Evolutionary conservation across 2,113 vertebrate genomes (phyloP), one percentile per base, ranked within the genome.

Genomic region (Sinocyclocheilus maitianheensis): DNA sequence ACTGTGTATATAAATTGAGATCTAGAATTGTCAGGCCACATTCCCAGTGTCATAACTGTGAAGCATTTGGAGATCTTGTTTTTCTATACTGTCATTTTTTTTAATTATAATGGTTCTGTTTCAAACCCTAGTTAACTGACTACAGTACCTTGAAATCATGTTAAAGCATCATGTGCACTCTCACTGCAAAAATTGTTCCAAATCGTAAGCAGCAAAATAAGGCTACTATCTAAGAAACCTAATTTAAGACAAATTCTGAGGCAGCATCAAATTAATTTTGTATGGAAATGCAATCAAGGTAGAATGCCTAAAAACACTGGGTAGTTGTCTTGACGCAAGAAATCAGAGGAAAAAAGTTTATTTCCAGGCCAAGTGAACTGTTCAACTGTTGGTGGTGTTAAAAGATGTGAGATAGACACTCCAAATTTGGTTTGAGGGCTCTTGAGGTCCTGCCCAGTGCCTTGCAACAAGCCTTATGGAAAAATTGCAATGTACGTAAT

Each of bases 1-100:
- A 76, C 74, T 76, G 74, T 76, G 74, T 76, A 76, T n/a, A 76
- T 76, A 76, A 76, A 76, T 76, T 51, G 43, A 26, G 74, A 76
- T 51, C 43, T 76, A 24, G 12, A 51, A 76, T 76, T 24, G 43
- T 51, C 74, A 48, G 43, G 74, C 43, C 74, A 48, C n/a, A 48
- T 51, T 43, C 20, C 74, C 74, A 51, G 43, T 76, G 74, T 76
- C 74, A 76, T 76, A 76, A 76, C 74, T 76, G 43, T 76, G 74
- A 76, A 76, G 43, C 74, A 76, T 48, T 76, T 51, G 43, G 43
- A 76, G 5, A 76, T 51, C 5, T 76, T 76, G 43, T 76, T 76
- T 75, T 76, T 51, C 74, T 76, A 2, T 48, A 8, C 3, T 76
- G 74, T 76, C 12, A 26, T n/a, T 76, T 76, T 76, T 76, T 51